Percentiles rank a stretch among this genome's conserved stretches.
phyloP scores from a whole-genome alignment of 1,140 invertebrate genomes.

The Musca domestica region DNA sequence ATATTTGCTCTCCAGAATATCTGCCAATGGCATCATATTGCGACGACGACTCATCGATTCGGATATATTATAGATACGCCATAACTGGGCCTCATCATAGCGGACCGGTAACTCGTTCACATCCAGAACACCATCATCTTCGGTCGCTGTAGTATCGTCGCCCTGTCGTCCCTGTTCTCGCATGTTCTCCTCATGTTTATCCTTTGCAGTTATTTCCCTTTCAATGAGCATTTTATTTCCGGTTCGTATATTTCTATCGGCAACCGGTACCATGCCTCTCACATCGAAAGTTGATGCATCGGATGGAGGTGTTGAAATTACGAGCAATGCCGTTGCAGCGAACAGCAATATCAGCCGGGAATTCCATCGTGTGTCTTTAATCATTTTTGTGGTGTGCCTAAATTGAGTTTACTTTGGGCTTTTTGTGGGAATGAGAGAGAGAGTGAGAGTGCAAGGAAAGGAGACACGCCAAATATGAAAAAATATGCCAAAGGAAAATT shows the following conservation, averaged over 20 bases:
- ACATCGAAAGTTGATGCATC: conserved; percentile 27
- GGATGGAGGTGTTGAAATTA: conserved; percentile 2
- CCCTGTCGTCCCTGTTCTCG: not conserved
- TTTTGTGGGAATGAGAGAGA: too few relatives aligned
- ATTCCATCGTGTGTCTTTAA: conserved; percentile 7
- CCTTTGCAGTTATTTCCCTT: conserved; percentile 23
- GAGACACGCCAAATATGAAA: too few relatives aligned
- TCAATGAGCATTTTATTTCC: conserved; percentile 30
- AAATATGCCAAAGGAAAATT: too few relatives aligned
- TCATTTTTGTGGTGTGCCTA: not conserved
- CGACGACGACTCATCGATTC: conserved; percentile 33
- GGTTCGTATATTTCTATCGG: conserved; percentile 20
- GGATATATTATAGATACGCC: conserved; percentile 56
- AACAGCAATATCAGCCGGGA: conserved; percentile 6
- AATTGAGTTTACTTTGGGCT: not conserved
- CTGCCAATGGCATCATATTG: conserved; percentile 34
- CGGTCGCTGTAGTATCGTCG: not conserved
- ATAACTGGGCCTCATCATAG: conserved; percentile 59
- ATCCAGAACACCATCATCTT: conserved; percentile 26
- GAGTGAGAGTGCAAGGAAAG: too few relatives aligned
- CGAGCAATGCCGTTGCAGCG: too few relatives aligned
- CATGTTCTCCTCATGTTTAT: not conserved
- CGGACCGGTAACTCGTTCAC: conserved; percentile 50
- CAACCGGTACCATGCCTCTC: conserved; percentile 13
- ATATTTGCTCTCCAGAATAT: conserved; percentile 44